phyloP scores from a whole-genome alignment of 1,140 invertebrate genomes.

The Drosophila azteca region DNA sequence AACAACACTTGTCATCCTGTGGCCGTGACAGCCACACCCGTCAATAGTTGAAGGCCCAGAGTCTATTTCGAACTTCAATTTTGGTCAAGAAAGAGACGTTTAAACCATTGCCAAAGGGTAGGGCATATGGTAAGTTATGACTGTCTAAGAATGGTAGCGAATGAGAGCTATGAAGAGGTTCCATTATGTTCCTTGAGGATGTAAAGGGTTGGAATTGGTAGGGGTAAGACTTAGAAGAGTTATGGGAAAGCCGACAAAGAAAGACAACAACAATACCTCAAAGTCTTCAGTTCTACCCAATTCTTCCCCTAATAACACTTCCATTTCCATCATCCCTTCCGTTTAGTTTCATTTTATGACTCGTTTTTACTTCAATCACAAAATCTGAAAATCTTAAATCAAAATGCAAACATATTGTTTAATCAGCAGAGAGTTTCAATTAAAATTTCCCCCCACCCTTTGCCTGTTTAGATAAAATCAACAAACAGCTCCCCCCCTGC shows the following conservation, averaged over 20 bases:
- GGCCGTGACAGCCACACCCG: constrained; percentile 49
- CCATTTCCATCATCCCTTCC: too few species aligned
- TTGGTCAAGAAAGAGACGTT: constrained; percentile 10
- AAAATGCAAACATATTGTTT: constrained; percentile 28
- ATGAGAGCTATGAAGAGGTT: neutral
- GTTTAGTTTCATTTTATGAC: too few species aligned
- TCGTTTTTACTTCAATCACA: neutral
- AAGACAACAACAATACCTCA: too few species aligned
- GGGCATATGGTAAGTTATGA: constrained; percentile 1
- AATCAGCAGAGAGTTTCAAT: constrained; percentile 29
- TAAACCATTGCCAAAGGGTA: neutral
- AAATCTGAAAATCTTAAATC: constrained; percentile 15
- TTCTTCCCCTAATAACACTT: too few species aligned
- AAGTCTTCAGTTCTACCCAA: too few species aligned
- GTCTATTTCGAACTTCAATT: neutral
- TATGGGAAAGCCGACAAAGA: too few species aligned
- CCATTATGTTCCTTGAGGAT: too few species aligned
- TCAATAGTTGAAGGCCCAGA: constrained; percentile 20
- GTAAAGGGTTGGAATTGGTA: too few species aligned
- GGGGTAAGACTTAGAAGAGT: too few species aligned
- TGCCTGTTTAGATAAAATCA: constrained; percentile 34
- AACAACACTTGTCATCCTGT: constrained; percentile 45
- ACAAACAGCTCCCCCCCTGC: constrained; percentile 7
- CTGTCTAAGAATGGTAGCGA: neutral
- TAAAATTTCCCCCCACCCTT: constrained; percentile 22